Conservation (phyloP, 2,888 invertebrate genomes). For the Oxycera nigricornis region DNA sequence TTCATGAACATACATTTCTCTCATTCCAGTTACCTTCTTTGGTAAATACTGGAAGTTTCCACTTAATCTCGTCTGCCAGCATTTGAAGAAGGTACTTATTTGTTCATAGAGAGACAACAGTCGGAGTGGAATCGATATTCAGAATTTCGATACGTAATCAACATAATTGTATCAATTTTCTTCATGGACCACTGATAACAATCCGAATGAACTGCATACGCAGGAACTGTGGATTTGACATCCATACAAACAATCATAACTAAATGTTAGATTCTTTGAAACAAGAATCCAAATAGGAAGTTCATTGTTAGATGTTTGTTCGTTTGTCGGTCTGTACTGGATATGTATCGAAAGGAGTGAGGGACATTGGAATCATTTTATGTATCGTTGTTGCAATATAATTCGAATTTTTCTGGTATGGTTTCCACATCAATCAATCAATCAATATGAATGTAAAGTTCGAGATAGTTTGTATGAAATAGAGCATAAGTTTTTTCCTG, state of each 20-base stretch:
- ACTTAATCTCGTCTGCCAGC: neutral
- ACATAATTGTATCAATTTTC: conserved; percentile 11
- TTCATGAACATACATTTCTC: neutral
- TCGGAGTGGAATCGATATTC: neutral
- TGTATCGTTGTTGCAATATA: too few species aligned
- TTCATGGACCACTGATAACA: conserved; percentile 3
- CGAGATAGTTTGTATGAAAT: too few species aligned
- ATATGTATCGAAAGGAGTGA: too few species aligned
- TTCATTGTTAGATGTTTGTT: too few species aligned
- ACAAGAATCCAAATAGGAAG: neutral
- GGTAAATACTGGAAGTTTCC: neutral
- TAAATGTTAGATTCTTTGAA: neutral
- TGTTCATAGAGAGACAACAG: too few species aligned
- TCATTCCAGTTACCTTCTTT: neutral
- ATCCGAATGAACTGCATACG: neutral
- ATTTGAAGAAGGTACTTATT: neutral
- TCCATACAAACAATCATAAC: neutral
- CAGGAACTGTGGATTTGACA: neutral
- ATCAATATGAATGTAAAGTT: too few species aligned
- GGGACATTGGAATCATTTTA: too few species aligned
- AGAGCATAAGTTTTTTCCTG: too few species aligned
- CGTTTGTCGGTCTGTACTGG: too few species aligned
- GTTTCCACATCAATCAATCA: too few species aligned
- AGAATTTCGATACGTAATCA: neutral
- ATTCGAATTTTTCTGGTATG: too few species aligned